Evolutionary conservation across 2,888 invertebrate species (phyloP), one percentile per base, ranked within the genome.

Genomic region (Cyaniris semiargus): DNA sequence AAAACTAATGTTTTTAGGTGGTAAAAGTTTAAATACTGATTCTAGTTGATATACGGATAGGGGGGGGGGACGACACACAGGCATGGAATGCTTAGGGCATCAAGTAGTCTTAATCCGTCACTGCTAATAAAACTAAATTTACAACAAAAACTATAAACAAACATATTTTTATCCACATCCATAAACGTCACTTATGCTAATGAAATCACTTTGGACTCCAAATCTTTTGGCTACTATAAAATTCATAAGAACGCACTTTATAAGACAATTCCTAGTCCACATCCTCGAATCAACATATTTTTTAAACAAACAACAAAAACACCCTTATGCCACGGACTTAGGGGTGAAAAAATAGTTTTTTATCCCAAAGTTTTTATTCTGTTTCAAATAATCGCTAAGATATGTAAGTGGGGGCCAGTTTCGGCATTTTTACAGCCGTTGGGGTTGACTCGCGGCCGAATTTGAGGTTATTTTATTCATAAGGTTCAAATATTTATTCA

Each of bases 181-280:
- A 66, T 66, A 66, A 31, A 66, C 27, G 27, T 48, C 48, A 27
- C 74, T 27, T 72, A 74, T 74, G 74, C 21, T 76, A 70, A 76
- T 70, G 58, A 18, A 76, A 27, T 76, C 74, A 53, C 53, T 53
- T 74, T 44, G 74, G 74, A 53, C 23, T 74, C 53, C 27, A 74
- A 74, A 74, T 48, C 21, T 74, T 72, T 74, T 74, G 74, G 74
- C 74, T 27, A 53, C 74, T 58, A 77, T 56, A 77, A 77, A 70
- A 77, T 77, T 77, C 76, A 77, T 77, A 72, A 74, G 74, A 74
- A 53, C 74, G 74, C 48, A 74, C 74, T 89, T 87, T 89, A 83
- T 87, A 90, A 91, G 89, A 90, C 90, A 85, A 93, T 93, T 92
- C 89, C 88, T 90, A 92, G 87, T 89, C 92, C 78, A 89, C 87